A percentile compares a stretch with the other conserved stretches of the same genome.
Conservation (phyloP, 2,888 invertebrate species). For the Eilema griseolum region DNA sequence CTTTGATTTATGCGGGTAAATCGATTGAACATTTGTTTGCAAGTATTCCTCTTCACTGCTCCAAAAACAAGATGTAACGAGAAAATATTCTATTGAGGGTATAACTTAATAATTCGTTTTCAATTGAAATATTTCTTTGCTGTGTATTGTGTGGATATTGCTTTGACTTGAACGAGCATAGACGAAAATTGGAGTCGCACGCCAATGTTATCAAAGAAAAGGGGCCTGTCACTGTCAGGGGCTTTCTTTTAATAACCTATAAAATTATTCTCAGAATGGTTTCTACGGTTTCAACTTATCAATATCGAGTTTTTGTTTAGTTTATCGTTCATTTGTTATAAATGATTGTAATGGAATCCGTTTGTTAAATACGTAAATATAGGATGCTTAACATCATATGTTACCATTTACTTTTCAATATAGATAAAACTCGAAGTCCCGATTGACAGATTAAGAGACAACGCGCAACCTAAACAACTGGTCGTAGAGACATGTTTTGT, state of each 20-base stretch:
- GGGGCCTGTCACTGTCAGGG: slow-evolving; percentile 18
- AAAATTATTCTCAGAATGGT: slow-evolving; percentile 11
- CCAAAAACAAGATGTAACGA: slow-evolving; percentile 51
- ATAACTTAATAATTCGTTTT: slow-evolving; percentile 47
- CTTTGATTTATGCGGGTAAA: slow-evolving; percentile 69
- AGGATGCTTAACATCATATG: not conserved
- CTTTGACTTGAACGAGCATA: slow-evolving; percentile 20
- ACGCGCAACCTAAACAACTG: too few species aligned
- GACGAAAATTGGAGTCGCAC: slow-evolving; percentile 7
- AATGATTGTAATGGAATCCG: not conserved
- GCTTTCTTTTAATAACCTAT: slow-evolving; percentile 20
- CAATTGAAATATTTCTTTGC: slow-evolving; percentile 32
- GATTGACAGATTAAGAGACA: too few species aligned
- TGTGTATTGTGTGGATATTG: slow-evolving; percentile 18
- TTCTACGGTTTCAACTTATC: not conserved
- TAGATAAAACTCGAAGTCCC: too few species aligned
- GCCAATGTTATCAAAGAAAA: slow-evolving; percentile 20
- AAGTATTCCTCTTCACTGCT: slow-evolving; percentile 41
- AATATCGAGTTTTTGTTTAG: not conserved
- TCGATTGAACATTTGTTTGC: slow-evolving; percentile 61
- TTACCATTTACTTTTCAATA: not conserved
- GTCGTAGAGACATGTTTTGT: too few species aligned
- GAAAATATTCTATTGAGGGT: slow-evolving; percentile 39
- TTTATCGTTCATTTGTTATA: too few species aligned
- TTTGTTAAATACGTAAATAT: too few species aligned